A percentile compares a stretch with the other conserved stretches of the same genome.
phyloP scores from a whole-genome alignment of 2,113 vertebrate species.

The Catharus fuscescens region DNA sequence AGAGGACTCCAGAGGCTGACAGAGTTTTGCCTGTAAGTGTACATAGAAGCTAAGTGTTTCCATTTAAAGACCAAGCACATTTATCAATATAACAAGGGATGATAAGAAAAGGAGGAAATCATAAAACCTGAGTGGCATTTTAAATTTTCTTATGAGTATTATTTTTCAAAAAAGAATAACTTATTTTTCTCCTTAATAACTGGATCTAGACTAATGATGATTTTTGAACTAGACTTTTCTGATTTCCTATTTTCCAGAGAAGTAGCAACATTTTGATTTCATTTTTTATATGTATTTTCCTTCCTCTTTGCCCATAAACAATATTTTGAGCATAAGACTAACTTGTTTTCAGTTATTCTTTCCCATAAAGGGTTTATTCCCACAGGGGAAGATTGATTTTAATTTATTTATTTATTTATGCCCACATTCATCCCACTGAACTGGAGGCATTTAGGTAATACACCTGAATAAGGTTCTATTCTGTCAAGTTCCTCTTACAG shows the following conservation, averaged over 20 bases:
- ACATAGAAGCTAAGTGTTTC: neutral
- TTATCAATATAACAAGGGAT: neutral
- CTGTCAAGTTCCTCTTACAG: neutral
- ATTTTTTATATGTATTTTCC: neutral
- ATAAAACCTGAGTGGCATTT: neutral
- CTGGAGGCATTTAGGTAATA: neutral
- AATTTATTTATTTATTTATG: neutral
- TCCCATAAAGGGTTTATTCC: neutral
- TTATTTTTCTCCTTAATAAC: neutral
- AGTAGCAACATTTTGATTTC: neutral
- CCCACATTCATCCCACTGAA: neutral
- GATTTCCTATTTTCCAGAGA: neutral
- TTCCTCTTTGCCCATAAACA: neutral
- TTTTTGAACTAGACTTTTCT: neutral
- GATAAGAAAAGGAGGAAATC: neutral
- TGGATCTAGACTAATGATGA: neutral
- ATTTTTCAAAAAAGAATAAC: neutral
- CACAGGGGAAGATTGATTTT: neutral
- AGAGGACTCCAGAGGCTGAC: neutral
- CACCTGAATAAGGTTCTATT: neutral
- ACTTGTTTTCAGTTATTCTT: neutral
- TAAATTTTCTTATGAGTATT: neutral
- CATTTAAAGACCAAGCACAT: neutral
- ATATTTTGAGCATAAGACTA: accelerated
- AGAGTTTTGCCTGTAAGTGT: neutral